Base-by-base conservation (phyloP, 2,888 invertebrate genomes). In the Orchestes rusci region DNA sequence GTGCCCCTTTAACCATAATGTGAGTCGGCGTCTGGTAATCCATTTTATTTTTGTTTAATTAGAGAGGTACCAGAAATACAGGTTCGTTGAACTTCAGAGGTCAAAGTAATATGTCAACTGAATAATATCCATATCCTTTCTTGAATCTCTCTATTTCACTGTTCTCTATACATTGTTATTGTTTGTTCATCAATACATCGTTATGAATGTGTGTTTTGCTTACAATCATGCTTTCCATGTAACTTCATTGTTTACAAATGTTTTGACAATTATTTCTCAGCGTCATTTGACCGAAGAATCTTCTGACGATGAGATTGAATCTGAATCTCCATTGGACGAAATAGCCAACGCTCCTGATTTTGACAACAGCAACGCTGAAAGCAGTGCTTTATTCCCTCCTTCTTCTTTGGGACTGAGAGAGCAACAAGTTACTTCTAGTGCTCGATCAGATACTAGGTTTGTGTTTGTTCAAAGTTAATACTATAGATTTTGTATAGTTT, bases 281-380 rank as follows among this genome's bases (percentile, higher is more conserved):
- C 71, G 77, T 27, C 75, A 77, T 43, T 73, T 77, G 16, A 73
- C 78, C 3, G 86, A 87, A 60, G 87, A 88, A 66, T 86, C 85
- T 2, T 88, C 87, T 0, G 88, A 88, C 61, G 84, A 84, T 57
- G 84, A 84, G 58, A 84, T 88, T 62, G 83, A 84, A 40, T 89
- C 89, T 34, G 87, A 90, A 60, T 85, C 85, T 3, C 86, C 85
- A 0, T 66, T 85, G 34, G 85, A 85, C 56, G 86, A 86, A 64
- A 74, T 74, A 28, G 70, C 70, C 1, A 75, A 74, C 27, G 77
- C 78, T 8, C 74, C 77, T 19, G 78, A 76, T 53, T 72, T 73
- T 57, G 76, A 76, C 40, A 65, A 70, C 1, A 76, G 74, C 30
- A 64, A 70, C 2, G 63, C 65, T 20, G 66, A 66, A 16, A 70